Conservation (phyloP, 2,113 vertebrate species). For the Onychostruthus taczanowskii region DNA sequence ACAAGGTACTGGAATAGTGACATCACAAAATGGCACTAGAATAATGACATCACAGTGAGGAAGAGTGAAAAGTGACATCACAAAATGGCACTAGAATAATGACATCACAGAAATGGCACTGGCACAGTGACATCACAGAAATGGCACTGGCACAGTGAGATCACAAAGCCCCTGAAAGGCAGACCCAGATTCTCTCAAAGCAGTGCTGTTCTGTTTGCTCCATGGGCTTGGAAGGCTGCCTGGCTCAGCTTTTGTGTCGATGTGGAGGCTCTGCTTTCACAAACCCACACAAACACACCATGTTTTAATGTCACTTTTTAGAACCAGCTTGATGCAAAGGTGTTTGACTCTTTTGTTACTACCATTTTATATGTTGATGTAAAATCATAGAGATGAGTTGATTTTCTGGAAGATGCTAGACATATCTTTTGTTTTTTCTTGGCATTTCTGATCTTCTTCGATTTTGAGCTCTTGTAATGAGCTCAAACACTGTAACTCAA, state of each 20-base stretch:
- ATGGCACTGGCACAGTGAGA: not conserved
- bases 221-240: not conserved
- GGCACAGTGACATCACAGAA: not conserved
- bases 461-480: slow-evolving; percentile 56
- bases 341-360: slow-evolving; percentile 27
- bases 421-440: slow-evolving; percentile 53
- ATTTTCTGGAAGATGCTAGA: slow-evolving; percentile 37
- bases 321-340: not conserved
- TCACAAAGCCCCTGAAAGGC: not conserved
- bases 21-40: not conserved
- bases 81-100: not conserved
- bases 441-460: slow-evolving; percentile 56
- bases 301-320: not conserved
- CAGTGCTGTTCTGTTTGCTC: not conserved
- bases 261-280: not conserved
- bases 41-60: too few species aligned
- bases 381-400: slow-evolving; percentile 44
- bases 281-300: not conserved
- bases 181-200: not conserved
- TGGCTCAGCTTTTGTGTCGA: not conserved
- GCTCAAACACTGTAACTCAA: slow-evolving; percentile 5
- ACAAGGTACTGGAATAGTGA: too few species aligned
- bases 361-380: slow-evolving; percentile 14
- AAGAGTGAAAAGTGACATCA: too few species aligned
- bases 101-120: not conserved